Conservation (phyloP, 2,113 vertebrate species). For the Oceanodroma tethys region DNA sequence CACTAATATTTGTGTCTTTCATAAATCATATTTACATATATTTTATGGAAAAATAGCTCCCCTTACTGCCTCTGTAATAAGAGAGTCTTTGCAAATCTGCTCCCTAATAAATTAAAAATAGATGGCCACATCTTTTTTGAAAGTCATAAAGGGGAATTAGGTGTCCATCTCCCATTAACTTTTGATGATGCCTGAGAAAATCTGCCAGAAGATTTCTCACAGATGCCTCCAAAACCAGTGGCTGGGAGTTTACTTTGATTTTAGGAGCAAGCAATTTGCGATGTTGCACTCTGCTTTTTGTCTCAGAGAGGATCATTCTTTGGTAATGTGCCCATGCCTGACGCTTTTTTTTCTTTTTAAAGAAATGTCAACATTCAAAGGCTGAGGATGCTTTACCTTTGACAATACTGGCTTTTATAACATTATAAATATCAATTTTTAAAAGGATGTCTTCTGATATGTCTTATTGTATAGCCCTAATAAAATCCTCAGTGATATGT, state of each 20-base stretch:
- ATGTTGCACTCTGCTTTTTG: background rate
- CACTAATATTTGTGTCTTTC: slow-evolving; percentile 39
- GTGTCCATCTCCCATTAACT: slow-evolving; percentile 17
- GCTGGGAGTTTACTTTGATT: background rate
- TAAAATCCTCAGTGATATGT: background rate
- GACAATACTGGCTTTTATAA: background rate
- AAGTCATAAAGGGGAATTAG: slow-evolving; percentile 42
- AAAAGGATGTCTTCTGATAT: background rate
- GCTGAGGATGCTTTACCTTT: background rate
- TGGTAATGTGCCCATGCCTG: background rate
- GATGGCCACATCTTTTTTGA: slow-evolving; percentile 1
- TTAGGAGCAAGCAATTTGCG: background rate
- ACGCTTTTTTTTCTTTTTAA: background rate
- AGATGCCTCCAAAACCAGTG: background rate
- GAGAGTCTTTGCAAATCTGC: slow-evolving; percentile 34
- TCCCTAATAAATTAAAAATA: slow-evolving; percentile 51
- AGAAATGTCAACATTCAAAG: background rate
- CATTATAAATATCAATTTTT: background rate
- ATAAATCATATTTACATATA: slow-evolving; percentile 53
- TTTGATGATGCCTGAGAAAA: slow-evolving; percentile 4
- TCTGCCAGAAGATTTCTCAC: background rate
- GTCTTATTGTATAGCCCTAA: background rate
- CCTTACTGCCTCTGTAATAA: slow-evolving; percentile 28
- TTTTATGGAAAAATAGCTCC: slow-evolving; percentile 54
- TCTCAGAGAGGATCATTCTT: background rate